Evolutionary conservation across 2,888 invertebrate species (phyloP).

Genomic region (Glomeris marginata): DNA sequence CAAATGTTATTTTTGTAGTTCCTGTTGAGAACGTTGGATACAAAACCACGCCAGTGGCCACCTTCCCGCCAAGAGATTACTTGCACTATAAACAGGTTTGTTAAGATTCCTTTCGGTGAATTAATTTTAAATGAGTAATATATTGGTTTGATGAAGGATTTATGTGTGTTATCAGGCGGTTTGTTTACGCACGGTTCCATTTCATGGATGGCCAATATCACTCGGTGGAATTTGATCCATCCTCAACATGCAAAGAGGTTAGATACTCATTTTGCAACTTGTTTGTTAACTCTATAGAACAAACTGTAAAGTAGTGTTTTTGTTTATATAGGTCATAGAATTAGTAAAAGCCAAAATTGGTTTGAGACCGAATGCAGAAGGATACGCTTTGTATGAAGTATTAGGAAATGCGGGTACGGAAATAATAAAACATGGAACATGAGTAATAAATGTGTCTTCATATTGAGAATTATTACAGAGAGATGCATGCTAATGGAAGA

Average conservation of each 20-base stretch:
- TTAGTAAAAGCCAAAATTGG: slow-evolving; percentile 82
- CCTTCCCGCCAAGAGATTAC: slow-evolving; percentile 84
- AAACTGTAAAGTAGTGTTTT: neutral
- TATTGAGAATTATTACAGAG: too few species aligned
- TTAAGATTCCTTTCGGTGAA: neutral
- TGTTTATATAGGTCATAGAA: slow-evolving; percentile 46
- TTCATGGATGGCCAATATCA: slow-evolving; percentile 91
- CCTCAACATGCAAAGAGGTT: slow-evolving; percentile 68
- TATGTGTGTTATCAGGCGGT: too few species aligned
- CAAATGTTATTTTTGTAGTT: slow-evolving; percentile 41
- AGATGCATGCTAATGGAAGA: slow-evolving; percentile 64
- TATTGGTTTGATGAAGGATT: too few species aligned
- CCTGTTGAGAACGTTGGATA: slow-evolving; percentile 48
- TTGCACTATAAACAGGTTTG: slow-evolving; percentile 61
- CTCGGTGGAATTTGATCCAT: slow-evolving; percentile 87
- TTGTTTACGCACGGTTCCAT: slow-evolving; percentile 78
- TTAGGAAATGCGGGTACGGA: slow-evolving; percentile 43
- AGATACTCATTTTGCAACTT: slow-evolving; percentile 14
- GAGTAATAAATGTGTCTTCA: neutral
- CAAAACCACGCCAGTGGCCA: slow-evolving; percentile 67
- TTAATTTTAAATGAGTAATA: too few species aligned
- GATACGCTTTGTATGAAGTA: slow-evolving; percentile 86
- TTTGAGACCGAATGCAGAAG: slow-evolving; percentile 55
- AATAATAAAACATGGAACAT: neutral
- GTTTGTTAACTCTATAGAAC: neutral